phyloP scores from a whole-genome alignment of 1,140 invertebrate genomes.

The Ceratina calcarata region DNA sequence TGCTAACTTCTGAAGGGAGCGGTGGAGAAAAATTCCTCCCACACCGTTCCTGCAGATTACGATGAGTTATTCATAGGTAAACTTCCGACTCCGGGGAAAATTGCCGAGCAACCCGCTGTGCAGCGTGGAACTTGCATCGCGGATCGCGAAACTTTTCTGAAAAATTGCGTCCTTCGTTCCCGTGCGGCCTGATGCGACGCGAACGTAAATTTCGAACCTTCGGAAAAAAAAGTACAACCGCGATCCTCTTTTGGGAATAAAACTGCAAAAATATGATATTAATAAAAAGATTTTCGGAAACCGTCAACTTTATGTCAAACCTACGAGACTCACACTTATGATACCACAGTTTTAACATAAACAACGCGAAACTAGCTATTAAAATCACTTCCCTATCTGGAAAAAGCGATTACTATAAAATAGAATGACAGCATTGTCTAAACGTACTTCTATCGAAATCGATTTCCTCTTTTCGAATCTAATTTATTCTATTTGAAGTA shows the following conservation, averaged over 20 bases:
- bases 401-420: not conserved
- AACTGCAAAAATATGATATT: too few species aligned
- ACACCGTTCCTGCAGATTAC: conserved; percentile 14
- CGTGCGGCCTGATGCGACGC: not conserved
- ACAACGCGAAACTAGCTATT: not conserved
- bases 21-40: conserved; percentile 14
- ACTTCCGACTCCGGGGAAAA: conserved; percentile 19
- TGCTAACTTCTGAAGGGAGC: not conserved
- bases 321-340: too few species aligned
- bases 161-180: conserved; percentile 22
- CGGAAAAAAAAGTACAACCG: not conserved
- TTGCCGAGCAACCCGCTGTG: conserved; percentile 9
- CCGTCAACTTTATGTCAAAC: too few species aligned
- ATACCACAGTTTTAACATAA: too few species aligned
- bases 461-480: too few species aligned
- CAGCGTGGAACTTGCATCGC: conserved; percentile 18
- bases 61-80: conserved; percentile 43
- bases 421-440: not conserved
- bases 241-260: too few species aligned
- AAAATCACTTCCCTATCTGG: not conserved
- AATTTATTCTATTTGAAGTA: too few species aligned
- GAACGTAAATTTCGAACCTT: not conserved
- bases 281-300: too few species aligned
- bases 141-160: conserved; percentile 29
- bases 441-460: too few species aligned